A percentile compares a stretch with the other conserved stretches of the same genome.
phyloP scores from a whole-genome alignment of 2,113 vertebrate species.

The Ariopsis seemanni region DNA sequence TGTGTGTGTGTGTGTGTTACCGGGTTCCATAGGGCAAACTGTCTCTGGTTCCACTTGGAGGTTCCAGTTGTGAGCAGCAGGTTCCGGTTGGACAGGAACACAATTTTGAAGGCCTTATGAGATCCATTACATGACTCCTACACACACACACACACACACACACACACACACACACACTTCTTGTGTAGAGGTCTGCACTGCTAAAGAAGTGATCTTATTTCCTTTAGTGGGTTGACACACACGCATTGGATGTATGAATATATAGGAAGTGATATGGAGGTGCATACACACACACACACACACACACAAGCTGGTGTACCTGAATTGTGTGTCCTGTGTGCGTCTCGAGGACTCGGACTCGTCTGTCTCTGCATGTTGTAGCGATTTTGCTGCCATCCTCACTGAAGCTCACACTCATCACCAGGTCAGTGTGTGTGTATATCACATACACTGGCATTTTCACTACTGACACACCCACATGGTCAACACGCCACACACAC shows the following conservation, averaged over 20 bases:
- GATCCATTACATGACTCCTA: constrained; percentile 79
- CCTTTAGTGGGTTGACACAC: neutral
- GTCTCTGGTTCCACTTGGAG: constrained; percentile 90
- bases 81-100: constrained; percentile 82
- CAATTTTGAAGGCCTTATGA: constrained; percentile 83
- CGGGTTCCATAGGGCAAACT: constrained; percentile 88
- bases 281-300: neutral
- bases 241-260: neutral
- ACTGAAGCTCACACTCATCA: constrained; percentile 91
- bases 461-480: constrained; percentile 21
- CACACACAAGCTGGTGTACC: constrained; percentile 60
- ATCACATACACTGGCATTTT: constrained; percentile 44
- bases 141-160: constrained; percentile 19
- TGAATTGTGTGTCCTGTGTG: constrained; percentile 78
- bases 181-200: neutral
- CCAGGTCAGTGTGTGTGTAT: constrained; percentile 70
- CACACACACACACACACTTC: neutral
- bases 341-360: constrained; percentile 84
- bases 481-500: constrained; percentile 83
- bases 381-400: constrained; percentile 85
- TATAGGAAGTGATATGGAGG: neutral
- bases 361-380: constrained; percentile 85
- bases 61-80: constrained; percentile 88
- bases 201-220: neutral
- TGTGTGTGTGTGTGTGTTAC: constrained; percentile 65